phyloP scores from a whole-genome alignment of 2,797 vertebrate genomes.

The Phaenicophaeus curvirostris region DNA sequence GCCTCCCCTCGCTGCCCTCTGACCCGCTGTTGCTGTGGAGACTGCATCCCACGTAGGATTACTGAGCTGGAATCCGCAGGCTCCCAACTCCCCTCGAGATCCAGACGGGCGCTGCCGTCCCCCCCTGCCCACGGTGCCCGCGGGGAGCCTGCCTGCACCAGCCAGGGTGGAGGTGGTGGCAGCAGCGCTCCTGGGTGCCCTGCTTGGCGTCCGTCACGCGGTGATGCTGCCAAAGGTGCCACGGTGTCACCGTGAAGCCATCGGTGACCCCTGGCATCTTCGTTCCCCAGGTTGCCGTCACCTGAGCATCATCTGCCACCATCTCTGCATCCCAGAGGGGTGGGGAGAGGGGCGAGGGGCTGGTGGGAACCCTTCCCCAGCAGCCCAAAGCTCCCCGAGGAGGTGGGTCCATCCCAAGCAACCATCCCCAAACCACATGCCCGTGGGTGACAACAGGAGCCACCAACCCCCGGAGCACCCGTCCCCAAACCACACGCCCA shows the following conservation, averaged over 20 bases:
- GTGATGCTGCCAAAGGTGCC: background rate
- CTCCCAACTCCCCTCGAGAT: constrained; percentile 66
- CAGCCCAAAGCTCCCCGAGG: background rate
- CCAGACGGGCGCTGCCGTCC: background rate
- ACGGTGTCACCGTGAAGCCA: background rate
- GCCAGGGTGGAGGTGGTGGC: background rate
- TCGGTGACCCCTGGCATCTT: background rate
- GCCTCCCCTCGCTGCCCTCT: constrained; percentile 80
- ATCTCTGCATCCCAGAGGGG: background rate
- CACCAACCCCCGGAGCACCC: too few species aligned
- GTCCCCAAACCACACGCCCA: too few species aligned
- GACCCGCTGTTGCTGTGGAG: constrained; percentile 82
- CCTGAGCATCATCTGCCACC: background rate
- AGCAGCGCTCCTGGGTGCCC: background rate
- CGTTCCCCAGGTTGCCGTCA: background rate
- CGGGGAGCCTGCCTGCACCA: background rate
- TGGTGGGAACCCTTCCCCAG: background rate
- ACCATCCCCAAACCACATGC: background rate
- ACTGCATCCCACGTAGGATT: constrained; percentile 80
- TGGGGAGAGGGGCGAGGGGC: background rate
- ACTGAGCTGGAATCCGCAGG: constrained; percentile 78
- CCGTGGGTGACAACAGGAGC: background rate
- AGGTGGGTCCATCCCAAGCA: background rate
- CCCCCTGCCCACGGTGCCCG: background rate
- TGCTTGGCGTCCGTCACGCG: background rate